phyloP scores from a whole-genome alignment of 2,797 vertebrate species.

The Pempheris klunzingeri region DNA sequence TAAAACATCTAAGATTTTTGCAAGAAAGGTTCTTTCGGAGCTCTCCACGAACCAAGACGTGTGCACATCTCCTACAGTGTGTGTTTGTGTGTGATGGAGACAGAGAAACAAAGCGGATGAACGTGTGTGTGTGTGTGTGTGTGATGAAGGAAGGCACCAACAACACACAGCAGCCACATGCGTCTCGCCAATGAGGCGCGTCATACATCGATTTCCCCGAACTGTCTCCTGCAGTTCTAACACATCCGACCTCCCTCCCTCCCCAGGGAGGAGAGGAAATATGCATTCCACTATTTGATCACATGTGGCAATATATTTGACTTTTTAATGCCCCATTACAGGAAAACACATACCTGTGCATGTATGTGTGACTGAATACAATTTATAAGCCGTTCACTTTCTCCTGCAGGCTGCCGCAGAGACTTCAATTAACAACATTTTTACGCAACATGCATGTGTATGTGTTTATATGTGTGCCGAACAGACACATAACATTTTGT shows the following conservation, averaged over 20 bases:
- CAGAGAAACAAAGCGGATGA: background rate
- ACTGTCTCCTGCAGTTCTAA: background rate
- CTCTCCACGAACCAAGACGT: constrained; percentile 4
- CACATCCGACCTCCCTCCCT: no score
- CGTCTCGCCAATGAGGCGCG: constrained; percentile 11
- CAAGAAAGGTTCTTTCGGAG: background rate
- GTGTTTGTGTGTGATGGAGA: background rate
- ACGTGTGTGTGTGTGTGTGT: no score
- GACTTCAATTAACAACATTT: no score
- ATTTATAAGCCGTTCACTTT: background rate
- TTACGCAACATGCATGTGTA: no score
- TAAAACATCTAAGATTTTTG: background rate
- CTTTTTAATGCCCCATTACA: background rate
- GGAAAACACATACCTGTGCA: background rate
- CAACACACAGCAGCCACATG: constrained; percentile 32
- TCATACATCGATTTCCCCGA: constrained; percentile 11
- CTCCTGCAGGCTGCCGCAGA: background rate
- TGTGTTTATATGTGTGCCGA: background rate
- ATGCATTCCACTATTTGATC: background rate
- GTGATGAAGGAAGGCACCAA: constrained; percentile 9
- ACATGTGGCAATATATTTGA: no score
- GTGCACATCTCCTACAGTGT: background rate
- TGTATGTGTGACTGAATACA: background rate
- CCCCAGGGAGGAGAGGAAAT: background rate
- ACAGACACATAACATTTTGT: background rate